phyloP scores from a whole-genome alignment of 1,140 invertebrate species.

The Bombus confusus region DNA sequence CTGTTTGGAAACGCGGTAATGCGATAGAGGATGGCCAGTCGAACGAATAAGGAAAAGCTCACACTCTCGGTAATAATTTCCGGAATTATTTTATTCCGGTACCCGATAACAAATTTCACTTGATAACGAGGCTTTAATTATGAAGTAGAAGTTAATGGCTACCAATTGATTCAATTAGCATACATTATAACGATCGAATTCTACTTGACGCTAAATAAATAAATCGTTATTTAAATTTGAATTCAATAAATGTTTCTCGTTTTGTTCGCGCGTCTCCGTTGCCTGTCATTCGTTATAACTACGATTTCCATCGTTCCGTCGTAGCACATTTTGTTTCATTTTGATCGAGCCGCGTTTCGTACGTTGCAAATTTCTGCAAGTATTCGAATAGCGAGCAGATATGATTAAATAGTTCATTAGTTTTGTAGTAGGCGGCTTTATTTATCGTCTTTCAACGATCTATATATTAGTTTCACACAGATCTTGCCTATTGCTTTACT shows the following conservation, averaged over 20 bases:
- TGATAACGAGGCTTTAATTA: slow-evolving; percentile 64
- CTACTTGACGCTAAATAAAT: slow-evolving; percentile 61
- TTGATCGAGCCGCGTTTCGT: not conserved
- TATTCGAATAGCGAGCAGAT: not conserved
- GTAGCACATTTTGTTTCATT: not conserved
- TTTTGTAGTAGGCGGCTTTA: too few species aligned
- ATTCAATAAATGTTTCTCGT: slow-evolving; percentile 52
- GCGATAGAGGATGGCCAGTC: not conserved
- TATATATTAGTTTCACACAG: not conserved
- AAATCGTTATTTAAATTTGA: slow-evolving; percentile 67
- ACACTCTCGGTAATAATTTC: slow-evolving; percentile 14
- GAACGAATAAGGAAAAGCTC: slow-evolving; percentile 14
- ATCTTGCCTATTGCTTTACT: not conserved
- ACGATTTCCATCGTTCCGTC: slow-evolving; percentile 14
- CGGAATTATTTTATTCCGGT: slow-evolving; percentile 25
- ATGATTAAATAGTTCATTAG: not conserved
- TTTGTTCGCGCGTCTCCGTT: slow-evolving; percentile 20
- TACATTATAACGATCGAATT: slow-evolving; percentile 61
- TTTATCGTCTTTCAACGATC: too few species aligned
- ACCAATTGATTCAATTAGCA: slow-evolving; percentile 64
- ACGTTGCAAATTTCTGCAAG: not conserved
- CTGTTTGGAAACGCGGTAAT: not conserved
- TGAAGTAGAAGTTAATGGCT: slow-evolving; percentile 65
- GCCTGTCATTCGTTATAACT: slow-evolving; percentile 41
- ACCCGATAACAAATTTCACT: slow-evolving; percentile 50